Base-by-base conservation (phyloP, 2,888 invertebrate genomes). In the Drosophila neutralis region DNA sequence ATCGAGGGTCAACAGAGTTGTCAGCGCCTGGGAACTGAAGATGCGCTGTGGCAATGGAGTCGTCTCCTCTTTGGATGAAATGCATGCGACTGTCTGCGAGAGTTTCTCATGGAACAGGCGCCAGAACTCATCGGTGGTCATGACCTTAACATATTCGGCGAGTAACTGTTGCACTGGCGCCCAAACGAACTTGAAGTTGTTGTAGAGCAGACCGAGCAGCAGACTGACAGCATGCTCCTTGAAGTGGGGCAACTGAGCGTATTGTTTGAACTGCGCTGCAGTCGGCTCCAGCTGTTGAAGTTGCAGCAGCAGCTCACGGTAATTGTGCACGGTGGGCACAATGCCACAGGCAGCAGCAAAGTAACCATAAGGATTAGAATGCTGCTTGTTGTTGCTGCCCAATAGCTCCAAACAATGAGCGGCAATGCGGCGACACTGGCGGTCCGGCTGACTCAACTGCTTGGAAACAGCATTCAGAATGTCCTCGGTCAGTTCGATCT, bases 171-270 rank as follows among this genome's bases (percentile, higher is more conserved):
- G 94, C 0, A 97, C 94, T 0, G 98, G 97, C 73, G 97, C 96
- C 98, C 98, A 98, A 0, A 99, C 92, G 18, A 98, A 93, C 82
- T 97, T 96, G 89, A 99, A 98, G 92, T 98, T 98, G 27, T 97
- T 94, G 92, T 97, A 97, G 57, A 98, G 93, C 69, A 95, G 94
- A 2, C 98, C 98, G 38, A 98, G 94, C 86, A 98, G 94, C 87
- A 97, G 98, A 72, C 96, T 94, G 27, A 99, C 91, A 0, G 96
- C 95, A 84, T 96, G 95, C 80, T 94, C 93, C 84, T 94, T 94
- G 80, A 94, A 96, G 8, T 94, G 94, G 0, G 95, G 94, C 56
- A 94, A 93, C 85, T 94, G 94, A 6, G 91, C 76, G 33, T 82
- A 83, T 61, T 92, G 91, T 74, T 94, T 94, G 78, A 94, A 94